Conservation (phyloP, 1,140 invertebrate species). For the Brachionus koreanus region DNA sequence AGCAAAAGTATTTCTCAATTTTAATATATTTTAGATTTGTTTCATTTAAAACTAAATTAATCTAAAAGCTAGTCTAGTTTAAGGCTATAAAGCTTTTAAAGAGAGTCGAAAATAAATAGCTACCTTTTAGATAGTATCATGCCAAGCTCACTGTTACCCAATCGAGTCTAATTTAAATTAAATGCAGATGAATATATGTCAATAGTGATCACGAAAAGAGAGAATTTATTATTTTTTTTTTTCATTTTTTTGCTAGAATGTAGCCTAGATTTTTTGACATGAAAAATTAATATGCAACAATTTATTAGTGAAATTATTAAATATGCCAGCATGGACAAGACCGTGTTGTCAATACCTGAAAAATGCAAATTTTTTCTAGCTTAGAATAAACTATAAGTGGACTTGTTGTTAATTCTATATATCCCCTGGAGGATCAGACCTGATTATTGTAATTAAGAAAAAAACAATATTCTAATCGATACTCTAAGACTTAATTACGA, state of each 20-base stretch:
- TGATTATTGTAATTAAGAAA: background rate
- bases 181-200: background rate
- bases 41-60: background rate
- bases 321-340: background rate
- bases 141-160: background rate
- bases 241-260: background rate
- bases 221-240: background rate
- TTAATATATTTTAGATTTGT: background rate
- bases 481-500: too few species aligned
- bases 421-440: background rate
- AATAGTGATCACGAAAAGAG: background rate
- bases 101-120: background rate
- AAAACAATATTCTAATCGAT: background rate
- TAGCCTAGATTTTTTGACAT: slow-evolving; percentile 7
- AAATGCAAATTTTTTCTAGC: background rate
- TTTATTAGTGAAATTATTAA: background rate
- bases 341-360: background rate
- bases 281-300: background rate
- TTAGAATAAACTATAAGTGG: background rate
- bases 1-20: background rate
- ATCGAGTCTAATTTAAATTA: background rate
- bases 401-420: background rate
- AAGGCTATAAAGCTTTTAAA: background rate
- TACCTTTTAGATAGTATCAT: background rate
- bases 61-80: background rate